Evolutionary conservation across 2,113 vertebrate species (phyloP).

Genomic region (Festucalex cinctus): DNA sequence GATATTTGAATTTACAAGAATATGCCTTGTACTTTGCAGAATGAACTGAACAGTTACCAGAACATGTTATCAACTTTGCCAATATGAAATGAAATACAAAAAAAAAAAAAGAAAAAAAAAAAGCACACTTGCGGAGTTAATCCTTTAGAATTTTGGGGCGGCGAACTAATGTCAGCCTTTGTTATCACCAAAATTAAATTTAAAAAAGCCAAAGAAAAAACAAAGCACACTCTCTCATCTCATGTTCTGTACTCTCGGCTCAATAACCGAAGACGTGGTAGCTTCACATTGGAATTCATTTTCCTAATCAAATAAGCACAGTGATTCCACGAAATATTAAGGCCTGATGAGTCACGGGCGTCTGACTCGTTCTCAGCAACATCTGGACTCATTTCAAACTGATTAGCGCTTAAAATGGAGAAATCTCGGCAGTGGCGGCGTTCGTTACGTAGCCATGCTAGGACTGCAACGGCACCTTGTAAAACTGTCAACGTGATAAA

Average conservation of each 20-base stretch:
- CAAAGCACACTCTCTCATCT: background rate
- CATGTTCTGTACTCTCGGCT: background rate
- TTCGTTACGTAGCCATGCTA: background rate
- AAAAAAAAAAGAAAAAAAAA: too few species aligned
- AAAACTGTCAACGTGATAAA: conserved; percentile 2
- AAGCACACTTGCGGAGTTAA: too few species aligned
- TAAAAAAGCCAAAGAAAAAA: too few species aligned
- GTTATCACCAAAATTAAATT: too few species aligned
- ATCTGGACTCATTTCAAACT: conserved; percentile 18
- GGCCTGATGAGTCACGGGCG: conserved; percentile 3
- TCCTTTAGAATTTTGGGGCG: too few species aligned
- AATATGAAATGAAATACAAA: too few species aligned
- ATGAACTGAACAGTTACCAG: too few species aligned
- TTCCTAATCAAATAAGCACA: conserved; percentile 2
- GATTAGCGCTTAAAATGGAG: background rate
- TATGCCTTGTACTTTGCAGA: too few species aligned
- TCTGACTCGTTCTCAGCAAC: conserved; percentile 5
- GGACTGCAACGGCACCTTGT: background rate
- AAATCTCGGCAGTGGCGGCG: background rate
- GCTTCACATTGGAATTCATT: conserved; percentile 17
- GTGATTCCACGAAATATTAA: conserved; percentile 3
- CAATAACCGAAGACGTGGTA: conserved; percentile 2
- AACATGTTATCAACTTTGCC: too few species aligned
- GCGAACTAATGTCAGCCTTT: too few species aligned
- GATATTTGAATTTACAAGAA: too few species aligned